A percentile compares a stretch with the other conserved stretches of the same genome.
Evolutionary conservation across 2,888 invertebrate genomes (phyloP).

Genomic region (Parnassius glacialis): DNA sequence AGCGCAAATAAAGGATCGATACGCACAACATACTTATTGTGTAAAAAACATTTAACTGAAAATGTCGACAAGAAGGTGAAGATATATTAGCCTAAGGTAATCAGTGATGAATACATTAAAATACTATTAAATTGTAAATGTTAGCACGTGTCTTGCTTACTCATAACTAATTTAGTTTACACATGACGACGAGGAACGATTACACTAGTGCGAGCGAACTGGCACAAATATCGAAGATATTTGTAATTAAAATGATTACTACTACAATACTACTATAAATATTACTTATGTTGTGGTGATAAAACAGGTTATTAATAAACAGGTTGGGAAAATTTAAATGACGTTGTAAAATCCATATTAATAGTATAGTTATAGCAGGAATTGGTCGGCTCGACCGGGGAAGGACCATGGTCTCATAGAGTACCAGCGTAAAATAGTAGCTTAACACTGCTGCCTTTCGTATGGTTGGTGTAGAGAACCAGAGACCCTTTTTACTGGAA

Average conservation of each 20-base stretch:
- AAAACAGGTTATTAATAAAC: conserved; percentile 5
- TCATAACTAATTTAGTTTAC: conserved; percentile 20
- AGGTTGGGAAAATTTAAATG: background rate
- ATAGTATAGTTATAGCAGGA: no score
- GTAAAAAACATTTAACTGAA: conserved; percentile 49
- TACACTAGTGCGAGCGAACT: conserved; percentile 10
- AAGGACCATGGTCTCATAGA: no score
- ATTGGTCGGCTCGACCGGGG: no score
- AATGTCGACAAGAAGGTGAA: conserved; percentile 28
- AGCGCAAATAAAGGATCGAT: conserved; percentile 29
- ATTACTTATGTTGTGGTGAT: background rate
- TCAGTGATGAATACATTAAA: conserved; percentile 45
- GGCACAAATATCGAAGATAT: conserved; percentile 31
- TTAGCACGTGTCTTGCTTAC: conserved; percentile 37
- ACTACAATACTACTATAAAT: no score
- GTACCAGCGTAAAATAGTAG: no score
- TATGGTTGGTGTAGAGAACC: no score
- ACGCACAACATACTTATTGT: conserved; percentile 53
- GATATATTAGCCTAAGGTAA: conserved; percentile 18
- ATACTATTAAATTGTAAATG: conserved; percentile 37
- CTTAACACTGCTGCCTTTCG: no score
- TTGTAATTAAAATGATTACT: background rate
- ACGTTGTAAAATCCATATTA: background rate
- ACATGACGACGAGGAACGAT: background rate
- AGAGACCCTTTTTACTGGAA: no score